Percentiles rank a stretch among this genome's conserved stretches.
These are phyloP conservation scores for Sarcophaga subvicina DNA, from an alignment of 2,888 invertebrate species.

Conservation along the genomic window DNA sequence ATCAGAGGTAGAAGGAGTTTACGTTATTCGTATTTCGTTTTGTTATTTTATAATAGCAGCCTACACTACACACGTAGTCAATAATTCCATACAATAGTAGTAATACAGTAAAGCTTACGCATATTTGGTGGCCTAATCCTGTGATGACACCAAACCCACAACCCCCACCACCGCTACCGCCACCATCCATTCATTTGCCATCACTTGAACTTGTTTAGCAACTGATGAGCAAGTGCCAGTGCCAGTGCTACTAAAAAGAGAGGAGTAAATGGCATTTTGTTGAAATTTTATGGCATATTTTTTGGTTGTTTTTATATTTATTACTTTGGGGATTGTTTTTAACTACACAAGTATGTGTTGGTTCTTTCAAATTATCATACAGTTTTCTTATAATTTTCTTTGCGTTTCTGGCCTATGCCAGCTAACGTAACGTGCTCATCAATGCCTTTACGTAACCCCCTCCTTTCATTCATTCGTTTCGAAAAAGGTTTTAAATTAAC, in stretches of 20 bases:
- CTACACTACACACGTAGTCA: slow-evolving; percentile 64
- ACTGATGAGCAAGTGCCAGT: not conserved
- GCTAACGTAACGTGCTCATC: not conserved
- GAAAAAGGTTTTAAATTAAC: slow-evolving; percentile 75
- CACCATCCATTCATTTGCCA: not conserved
- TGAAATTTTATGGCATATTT: slow-evolving; percentile 77
- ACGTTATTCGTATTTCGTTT: slow-evolving; percentile 43
- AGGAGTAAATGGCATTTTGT: slow-evolving; percentile 63
- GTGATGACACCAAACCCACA: slow-evolving; percentile 60
- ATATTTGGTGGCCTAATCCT: slow-evolving; percentile 69
- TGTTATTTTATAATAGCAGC: slow-evolving; percentile 23
- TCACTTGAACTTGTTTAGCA: not conserved
- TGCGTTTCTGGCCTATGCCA: not conserved
- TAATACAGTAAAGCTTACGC: slow-evolving; percentile 48
- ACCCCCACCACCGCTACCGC: not conserved
- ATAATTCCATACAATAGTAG: slow-evolving; percentile 64
- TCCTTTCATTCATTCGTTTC: not conserved
- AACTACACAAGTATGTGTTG: slow-evolving; percentile 67
- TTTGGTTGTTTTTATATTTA: slow-evolving; percentile 80
- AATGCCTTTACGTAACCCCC: not conserved
- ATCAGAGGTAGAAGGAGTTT: slow-evolving; percentile 11
- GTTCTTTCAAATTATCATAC: slow-evolving; percentile 24
- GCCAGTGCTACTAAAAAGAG: not conserved
- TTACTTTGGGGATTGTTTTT: slow-evolving; percentile 77
- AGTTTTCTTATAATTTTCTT: slow-evolving; percentile 72